phyloP scores from a whole-genome alignment of 2,113 vertebrate species.

The Axis porcinus region DNA sequence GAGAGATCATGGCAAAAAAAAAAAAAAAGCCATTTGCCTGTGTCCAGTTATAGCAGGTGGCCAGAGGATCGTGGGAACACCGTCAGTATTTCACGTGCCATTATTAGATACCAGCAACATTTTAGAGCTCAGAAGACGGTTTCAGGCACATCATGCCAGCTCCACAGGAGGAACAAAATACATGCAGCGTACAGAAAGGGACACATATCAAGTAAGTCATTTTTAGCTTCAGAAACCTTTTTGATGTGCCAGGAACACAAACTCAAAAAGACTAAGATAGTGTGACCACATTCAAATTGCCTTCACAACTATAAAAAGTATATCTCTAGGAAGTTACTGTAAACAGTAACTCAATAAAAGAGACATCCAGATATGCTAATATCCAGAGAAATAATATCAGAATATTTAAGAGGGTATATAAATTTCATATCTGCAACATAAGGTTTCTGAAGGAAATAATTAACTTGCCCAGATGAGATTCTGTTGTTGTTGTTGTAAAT shows the following conservation, averaged over 20 bases:
- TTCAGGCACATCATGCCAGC: neutral
- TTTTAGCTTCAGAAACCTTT: conserved; percentile 24
- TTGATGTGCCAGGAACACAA: neutral
- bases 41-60: neutral
- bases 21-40: neutral
- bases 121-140: neutral
- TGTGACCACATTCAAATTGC: neutral
- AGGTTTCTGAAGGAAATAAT: neutral
- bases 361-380: neutral
- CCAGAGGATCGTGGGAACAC: neutral
- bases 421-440: neutral
- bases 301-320: neutral
- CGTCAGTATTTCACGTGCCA: neutral
- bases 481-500: neutral
- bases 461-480: neutral
- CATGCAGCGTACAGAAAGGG: neutral
- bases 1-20: neutral
- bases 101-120: neutral
- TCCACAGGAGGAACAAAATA: neutral
- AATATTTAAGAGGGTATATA: neutral
- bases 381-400: neutral
- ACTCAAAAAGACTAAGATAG: conserved; percentile 20
- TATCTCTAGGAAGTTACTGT: neutral
- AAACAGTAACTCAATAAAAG: neutral
- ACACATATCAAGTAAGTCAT: neutral